Conservation (phyloP, 2,797 vertebrate species). For the Sebastes variabilis region DNA sequence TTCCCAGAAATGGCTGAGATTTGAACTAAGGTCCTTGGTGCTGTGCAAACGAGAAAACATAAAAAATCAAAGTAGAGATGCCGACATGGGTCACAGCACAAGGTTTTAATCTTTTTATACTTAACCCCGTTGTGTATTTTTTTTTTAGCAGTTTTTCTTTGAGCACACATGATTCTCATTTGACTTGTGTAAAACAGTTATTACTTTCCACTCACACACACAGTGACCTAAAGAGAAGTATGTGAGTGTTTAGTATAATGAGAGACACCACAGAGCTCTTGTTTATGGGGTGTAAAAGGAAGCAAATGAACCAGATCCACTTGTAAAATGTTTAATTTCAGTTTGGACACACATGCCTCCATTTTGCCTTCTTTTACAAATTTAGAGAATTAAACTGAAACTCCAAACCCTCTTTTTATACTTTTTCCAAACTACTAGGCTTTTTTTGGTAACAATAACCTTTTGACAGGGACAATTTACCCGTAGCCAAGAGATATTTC, state of each 20-base stretch:
- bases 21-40: not conserved
- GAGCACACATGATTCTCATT: slow-evolving; percentile 54
- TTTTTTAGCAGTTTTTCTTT: slow-evolving; percentile 23
- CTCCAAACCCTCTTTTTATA: slow-evolving; percentile 1
- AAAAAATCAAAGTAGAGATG: not conserved
- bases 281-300: slow-evolving; percentile 59
- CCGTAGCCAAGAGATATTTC: not conserved
- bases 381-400: slow-evolving; percentile 32
- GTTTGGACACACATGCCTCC: slow-evolving; percentile 9
- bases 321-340: slow-evolving; percentile 53
- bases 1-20: not conserved
- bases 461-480: not conserved
- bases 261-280: slow-evolving; percentile 51
- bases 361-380: slow-evolving; percentile 21
- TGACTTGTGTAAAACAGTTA: slow-evolving; percentile 46
- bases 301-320: slow-evolving; percentile 44
- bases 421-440: not conserved
- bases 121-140: slow-evolving; percentile 21
- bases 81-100: not conserved
- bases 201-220: slow-evolving; percentile 35
- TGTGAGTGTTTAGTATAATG: slow-evolving; percentile 51
- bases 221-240: slow-evolving; percentile 7
- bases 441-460: not conserved
- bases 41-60: not conserved
- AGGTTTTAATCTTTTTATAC: not conserved